Conservation (phyloP, 2,113 vertebrate species). For the Colistium nudipinnis region DNA sequence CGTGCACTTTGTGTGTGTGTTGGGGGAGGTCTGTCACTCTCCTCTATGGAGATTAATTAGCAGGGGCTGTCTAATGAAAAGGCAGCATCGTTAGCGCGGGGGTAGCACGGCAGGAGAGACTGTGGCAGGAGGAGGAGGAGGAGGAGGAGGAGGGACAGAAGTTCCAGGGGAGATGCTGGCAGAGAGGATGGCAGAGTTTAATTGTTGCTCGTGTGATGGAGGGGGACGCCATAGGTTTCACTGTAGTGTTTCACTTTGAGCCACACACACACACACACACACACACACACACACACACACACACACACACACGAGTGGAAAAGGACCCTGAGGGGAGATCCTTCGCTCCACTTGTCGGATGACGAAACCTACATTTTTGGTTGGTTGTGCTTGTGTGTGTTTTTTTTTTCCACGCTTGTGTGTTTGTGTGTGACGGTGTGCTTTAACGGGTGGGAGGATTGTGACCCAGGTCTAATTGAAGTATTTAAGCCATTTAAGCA, state of each 20-base stretch:
- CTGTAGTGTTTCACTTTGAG: conserved; percentile 19
- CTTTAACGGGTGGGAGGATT: conserved; percentile 83
- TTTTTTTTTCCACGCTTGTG: conserved; percentile 4
- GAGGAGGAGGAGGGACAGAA: conserved; percentile 47
- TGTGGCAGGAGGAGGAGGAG: conserved; percentile 32
- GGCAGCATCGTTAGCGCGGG: conserved; percentile 79
- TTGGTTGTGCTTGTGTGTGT: conserved; percentile 27
- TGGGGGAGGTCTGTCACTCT: conserved; percentile 80
- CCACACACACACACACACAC: no score
- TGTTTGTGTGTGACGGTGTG: conserved; percentile 53
- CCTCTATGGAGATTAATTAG: conserved; percentile 86
- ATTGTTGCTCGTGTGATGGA: conserved; percentile 44
- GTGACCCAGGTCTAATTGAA: conserved; percentile 84
- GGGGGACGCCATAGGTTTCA: conserved; percentile 17
- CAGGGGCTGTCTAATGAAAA: conserved; percentile 83
- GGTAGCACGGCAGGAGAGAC: conserved; percentile 66
- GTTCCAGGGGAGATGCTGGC: conserved; percentile 62
- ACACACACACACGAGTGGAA: conserved; percentile 18
- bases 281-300: no score
- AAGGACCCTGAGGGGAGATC: conserved; percentile 2
- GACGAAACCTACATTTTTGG: conserved; percentile 39
- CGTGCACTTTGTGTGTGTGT: conserved; percentile 59
- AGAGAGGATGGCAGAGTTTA: conserved; percentile 56
- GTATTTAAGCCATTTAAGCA: conserved; percentile 84
- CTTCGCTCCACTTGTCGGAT: conserved; percentile 5